Evolutionary conservation across 2,113 vertebrate species (phyloP).

Genomic region (Epinephelus cyanopodus): DNA sequence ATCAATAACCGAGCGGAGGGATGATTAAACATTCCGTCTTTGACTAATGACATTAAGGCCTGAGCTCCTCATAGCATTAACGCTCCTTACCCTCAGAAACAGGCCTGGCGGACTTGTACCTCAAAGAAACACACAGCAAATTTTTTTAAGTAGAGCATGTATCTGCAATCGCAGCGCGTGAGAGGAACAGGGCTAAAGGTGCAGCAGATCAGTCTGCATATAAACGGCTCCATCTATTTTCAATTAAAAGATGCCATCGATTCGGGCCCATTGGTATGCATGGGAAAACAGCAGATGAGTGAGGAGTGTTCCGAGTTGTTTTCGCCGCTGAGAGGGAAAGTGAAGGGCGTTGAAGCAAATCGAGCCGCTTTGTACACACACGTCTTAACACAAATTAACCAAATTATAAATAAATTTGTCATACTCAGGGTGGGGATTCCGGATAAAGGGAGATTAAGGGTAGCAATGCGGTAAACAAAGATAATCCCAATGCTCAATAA

Average conservation of each 20-base stretch:
- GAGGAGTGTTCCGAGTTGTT: slow-evolving; percentile 68
- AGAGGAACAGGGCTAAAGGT: slow-evolving; percentile 57
- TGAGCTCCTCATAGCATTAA: slow-evolving; percentile 55
- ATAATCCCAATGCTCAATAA: slow-evolving; percentile 76
- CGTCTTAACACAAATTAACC: slow-evolving; percentile 76
- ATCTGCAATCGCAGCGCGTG: slow-evolving; percentile 48
- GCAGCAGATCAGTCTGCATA: slow-evolving; percentile 77
- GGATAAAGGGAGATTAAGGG: slow-evolving; percentile 77
- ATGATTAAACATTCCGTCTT: slow-evolving; percentile 83
- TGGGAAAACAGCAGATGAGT: slow-evolving; percentile 67
- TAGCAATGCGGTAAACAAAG: slow-evolving; percentile 76
- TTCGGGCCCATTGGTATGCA: slow-evolving; percentile 78
- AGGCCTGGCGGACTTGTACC: slow-evolving; percentile 46
- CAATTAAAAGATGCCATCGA: slow-evolving; percentile 83
- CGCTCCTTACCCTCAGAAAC: slow-evolving; percentile 53
- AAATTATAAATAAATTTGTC: slow-evolving; percentile 77
- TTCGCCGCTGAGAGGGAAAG: slow-evolving; percentile 46
- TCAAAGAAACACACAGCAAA: slow-evolving; percentile 7
- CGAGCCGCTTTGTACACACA: slow-evolving; percentile 63
- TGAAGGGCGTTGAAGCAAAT: slow-evolving; percentile 70
- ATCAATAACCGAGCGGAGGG: slow-evolving; percentile 74
- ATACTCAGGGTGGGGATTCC: slow-evolving; percentile 58
- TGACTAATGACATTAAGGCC: slow-evolving; percentile 81
- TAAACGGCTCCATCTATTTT: slow-evolving; percentile 78
- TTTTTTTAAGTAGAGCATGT: slow-evolving; percentile 50